phyloP scores from a whole-genome alignment of 2,888 invertebrate species.

The Eristalis intricaria region DNA sequence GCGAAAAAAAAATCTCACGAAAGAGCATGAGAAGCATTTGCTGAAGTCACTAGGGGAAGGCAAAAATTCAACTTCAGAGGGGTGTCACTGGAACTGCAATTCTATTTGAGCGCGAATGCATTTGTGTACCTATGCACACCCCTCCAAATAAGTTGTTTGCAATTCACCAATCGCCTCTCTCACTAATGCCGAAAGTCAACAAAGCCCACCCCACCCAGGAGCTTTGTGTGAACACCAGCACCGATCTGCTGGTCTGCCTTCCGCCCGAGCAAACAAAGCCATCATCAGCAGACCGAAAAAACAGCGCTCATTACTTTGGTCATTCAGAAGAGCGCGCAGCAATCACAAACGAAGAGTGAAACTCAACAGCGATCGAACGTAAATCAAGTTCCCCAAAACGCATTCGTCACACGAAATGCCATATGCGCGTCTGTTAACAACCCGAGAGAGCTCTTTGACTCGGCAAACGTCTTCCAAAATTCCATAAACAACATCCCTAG shows the following conservation, averaged over 20 bases:
- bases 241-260: not conserved
- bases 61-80: not conserved
- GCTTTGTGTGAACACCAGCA: not conserved
- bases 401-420: not conserved
- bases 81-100: not conserved
- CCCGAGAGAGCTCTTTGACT: not conserved
- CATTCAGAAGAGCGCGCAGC: not conserved
- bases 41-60: too few relatives aligned
- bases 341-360: not conserved
- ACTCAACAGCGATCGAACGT: not conserved
- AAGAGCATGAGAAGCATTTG: too few relatives aligned
- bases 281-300: not conserved
- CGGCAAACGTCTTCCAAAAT: not conserved
- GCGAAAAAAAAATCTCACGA: too few relatives aligned
- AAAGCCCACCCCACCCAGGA: not conserved
- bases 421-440: not conserved
- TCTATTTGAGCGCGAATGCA: not conserved
- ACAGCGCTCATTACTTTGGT: not conserved
- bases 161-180: not conserved
- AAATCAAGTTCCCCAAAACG: not conserved
- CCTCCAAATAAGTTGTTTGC: not conserved
- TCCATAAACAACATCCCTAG: not conserved
- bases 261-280: not conserved
- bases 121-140: not conserved
- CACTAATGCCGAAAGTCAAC: not conserved